Evolutionary conservation across 2,888 invertebrate genomes (phyloP).

Genomic region (Watsonalla cultraria): DNA sequence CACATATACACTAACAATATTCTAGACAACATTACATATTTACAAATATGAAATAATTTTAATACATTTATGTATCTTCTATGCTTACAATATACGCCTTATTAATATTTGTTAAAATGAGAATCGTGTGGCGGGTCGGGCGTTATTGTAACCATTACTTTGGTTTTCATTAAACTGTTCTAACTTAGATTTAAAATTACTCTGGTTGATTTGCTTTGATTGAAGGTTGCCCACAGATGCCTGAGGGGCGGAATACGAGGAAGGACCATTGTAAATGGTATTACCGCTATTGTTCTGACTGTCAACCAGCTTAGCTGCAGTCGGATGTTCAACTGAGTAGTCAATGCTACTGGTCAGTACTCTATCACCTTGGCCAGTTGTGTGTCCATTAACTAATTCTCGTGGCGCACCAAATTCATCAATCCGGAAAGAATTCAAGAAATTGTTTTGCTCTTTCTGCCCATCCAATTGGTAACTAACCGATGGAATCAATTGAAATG

Average conservation of each 20-base stretch:
- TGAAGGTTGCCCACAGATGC: slow-evolving; percentile 56
- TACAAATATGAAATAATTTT: not conserved
- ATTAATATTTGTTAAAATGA: slow-evolving; percentile 21
- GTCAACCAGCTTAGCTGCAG: slow-evolving; percentile 28
- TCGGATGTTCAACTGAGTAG: slow-evolving; percentile 44
- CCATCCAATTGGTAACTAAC: slow-evolving; percentile 57
- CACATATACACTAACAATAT: not conserved
- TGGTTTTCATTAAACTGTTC: slow-evolving; percentile 52
- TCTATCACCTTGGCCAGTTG: slow-evolving; percentile 5
- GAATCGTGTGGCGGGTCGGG: slow-evolving; percentile 46
- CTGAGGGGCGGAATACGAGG: slow-evolving; percentile 68
- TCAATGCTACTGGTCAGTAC: slow-evolving; percentile 41
- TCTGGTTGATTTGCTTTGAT: slow-evolving; percentile 26
- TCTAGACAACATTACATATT: not conserved
- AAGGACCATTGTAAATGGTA: slow-evolving; percentile 56
- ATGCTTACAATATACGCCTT: too few species aligned
- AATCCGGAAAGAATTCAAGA: slow-evolving; percentile 52
- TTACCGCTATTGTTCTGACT: slow-evolving; percentile 30
- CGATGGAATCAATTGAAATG: slow-evolving; percentile 60
- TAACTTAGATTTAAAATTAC: slow-evolving; percentile 45
- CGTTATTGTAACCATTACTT: slow-evolving; percentile 48
- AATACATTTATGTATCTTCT: not conserved
- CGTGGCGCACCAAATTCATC: slow-evolving; percentile 52
- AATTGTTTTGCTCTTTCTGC: slow-evolving; percentile 53
- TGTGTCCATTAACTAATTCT: slow-evolving; percentile 21